These are phyloP conservation scores for Leptopilina drosophilae DNA, from an alignment of 2,888 invertebrate species.

Conservation along the genomic window DNA sequence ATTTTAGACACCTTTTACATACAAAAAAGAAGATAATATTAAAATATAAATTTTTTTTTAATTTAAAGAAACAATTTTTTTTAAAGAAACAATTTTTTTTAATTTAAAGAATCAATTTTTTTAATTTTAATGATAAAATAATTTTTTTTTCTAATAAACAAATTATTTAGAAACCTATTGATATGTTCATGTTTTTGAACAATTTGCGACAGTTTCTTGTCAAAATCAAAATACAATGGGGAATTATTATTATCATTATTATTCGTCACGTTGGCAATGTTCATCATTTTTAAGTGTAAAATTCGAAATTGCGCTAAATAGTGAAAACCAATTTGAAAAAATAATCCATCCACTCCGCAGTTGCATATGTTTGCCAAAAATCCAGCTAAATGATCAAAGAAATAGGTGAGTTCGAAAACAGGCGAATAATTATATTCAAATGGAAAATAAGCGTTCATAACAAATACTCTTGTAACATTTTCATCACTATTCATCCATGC, in stretches of 20 bases:
- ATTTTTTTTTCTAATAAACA: too few species aligned
- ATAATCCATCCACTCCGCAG: neutral
- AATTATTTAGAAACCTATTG: neutral
- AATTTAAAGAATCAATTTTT: too few species aligned
- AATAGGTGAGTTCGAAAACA: neutral
- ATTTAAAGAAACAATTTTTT: too few species aligned
- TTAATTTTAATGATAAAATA: too few species aligned
- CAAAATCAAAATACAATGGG: neutral
- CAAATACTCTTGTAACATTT: neutral
- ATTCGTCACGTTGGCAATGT: neutral
- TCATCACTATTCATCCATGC: neutral
- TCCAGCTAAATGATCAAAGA: neutral
- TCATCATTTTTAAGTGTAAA: neutral
- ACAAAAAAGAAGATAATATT: neutral
- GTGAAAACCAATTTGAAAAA: constrained; percentile 12
- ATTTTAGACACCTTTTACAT: neutral
- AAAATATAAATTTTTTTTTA: too few species aligned
- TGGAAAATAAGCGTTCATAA: neutral
- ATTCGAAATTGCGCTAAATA: neutral
- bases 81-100: too few species aligned
- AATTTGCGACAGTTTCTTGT: neutral
- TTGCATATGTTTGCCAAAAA: neutral
- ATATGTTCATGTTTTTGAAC: neutral
- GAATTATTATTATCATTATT: neutral
- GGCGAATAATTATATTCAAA: neutral